Evolutionary conservation across 2,113 vertebrate species (phyloP).

Genomic region (Girardinichthys multiradiatus): DNA sequence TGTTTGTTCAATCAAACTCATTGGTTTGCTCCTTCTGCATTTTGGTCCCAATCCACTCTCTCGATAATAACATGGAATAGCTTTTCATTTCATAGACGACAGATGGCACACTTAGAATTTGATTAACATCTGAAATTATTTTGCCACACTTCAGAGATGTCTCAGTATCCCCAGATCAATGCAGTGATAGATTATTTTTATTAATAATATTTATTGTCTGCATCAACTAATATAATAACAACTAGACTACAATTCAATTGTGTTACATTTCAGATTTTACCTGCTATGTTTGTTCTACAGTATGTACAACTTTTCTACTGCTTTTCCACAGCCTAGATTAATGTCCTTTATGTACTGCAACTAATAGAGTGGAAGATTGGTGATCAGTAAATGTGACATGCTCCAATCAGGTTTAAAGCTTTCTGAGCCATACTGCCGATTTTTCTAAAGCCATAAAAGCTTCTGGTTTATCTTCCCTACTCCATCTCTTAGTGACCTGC

Average conservation of each 20-base stretch:
- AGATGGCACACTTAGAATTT: background rate
- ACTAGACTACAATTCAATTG: background rate
- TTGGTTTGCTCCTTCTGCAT: background rate
- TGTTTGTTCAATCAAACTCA: background rate
- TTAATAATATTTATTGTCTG: background rate
- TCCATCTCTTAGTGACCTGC: slow-evolving; percentile 39
- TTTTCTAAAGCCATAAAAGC: slow-evolving; percentile 56
- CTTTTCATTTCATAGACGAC: background rate
- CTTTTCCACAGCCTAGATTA: slow-evolving; percentile 45
- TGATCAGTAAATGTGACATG: slow-evolving; percentile 67
- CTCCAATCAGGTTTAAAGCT: slow-evolving; percentile 61
- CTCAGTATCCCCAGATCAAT: background rate
- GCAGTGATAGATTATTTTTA: background rate
- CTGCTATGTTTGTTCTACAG: slow-evolving; percentile 4
- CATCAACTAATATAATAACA: background rate
- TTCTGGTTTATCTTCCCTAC: slow-evolving; percentile 52
- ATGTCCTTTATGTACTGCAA: slow-evolving; percentile 63
- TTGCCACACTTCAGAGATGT: background rate
- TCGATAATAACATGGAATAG: background rate
- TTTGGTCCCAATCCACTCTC: background rate
- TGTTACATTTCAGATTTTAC: background rate
- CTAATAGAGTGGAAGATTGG: slow-evolving; percentile 70
- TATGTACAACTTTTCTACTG: background rate
- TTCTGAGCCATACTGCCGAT: slow-evolving; percentile 43
- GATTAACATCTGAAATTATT: background rate